These are phyloP conservation scores for Athripsodes cinereus DNA, from an alignment of 2,888 invertebrate species.

Conservation along the genomic window DNA sequence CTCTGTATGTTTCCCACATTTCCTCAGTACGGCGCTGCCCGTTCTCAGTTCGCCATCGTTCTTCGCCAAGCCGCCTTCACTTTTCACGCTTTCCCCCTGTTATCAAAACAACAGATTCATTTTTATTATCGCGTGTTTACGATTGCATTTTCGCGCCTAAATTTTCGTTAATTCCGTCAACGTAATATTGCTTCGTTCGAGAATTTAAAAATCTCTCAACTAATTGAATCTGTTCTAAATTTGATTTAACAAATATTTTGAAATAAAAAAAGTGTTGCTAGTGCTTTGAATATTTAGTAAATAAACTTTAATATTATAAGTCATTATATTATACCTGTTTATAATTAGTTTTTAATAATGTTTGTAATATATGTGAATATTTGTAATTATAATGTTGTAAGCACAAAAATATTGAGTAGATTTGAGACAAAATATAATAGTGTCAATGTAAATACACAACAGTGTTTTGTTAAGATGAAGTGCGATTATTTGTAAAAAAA, in stretches of 20 bases:
- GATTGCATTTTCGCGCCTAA: neutral
- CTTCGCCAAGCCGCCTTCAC: neutral
- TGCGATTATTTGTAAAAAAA: neutral
- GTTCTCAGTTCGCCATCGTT: constrained; percentile 16
- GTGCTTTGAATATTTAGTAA: neutral
- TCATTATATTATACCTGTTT: neutral
- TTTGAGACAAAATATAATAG: neutral
- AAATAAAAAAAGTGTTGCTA: neutral
- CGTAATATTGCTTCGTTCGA: neutral
- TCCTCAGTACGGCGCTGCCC: constrained; percentile 16
- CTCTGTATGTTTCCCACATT: neutral
- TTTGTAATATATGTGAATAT: neutral
- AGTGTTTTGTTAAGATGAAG: constrained; percentile 1
- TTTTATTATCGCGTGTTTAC: neutral
- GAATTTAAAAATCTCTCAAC: neutral
- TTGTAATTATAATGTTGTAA: neutral
- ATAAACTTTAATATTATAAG: neutral
- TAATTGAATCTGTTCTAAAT: neutral
- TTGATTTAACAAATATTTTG: neutral
- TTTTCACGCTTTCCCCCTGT: constrained; percentile 6
- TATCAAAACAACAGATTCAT: neutral
- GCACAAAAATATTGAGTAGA: neutral
- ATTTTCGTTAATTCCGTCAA: neutral
- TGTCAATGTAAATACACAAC: neutral
- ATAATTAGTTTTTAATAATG: neutral